phyloP scores from a whole-genome alignment of 2,888 invertebrate genomes.

The Drosophila villosipedis region DNA sequence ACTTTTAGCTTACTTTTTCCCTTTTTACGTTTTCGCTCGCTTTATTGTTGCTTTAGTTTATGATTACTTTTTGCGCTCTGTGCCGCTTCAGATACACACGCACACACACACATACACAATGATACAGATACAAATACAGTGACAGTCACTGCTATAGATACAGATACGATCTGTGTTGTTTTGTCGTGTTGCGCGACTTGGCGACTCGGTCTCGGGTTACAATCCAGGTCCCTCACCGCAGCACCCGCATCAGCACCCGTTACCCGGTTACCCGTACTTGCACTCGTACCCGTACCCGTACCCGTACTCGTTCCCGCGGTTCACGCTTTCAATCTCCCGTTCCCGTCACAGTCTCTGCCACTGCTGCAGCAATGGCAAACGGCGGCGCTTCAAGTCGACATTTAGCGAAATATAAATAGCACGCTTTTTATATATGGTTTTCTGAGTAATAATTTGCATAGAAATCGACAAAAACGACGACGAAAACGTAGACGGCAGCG shows the following conservation, averaged over 20 bases:
- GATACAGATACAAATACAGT: slow-evolving; percentile 50
- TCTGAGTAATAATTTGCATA: slow-evolving; percentile 79
- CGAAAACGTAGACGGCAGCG: slow-evolving; percentile 15
- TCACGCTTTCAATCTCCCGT: slow-evolving; percentile 25
- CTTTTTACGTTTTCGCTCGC: slow-evolving; percentile 54
- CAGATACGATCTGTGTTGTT: slow-evolving; percentile 73
- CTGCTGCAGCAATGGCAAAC: slow-evolving; percentile 49
- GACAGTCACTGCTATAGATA: slow-evolving; percentile 60
- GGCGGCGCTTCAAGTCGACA: slow-evolving; percentile 72
- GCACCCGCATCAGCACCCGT: slow-evolving; percentile 11
- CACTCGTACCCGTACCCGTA: slow-evolving; percentile 11
- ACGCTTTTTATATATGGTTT: slow-evolving; percentile 72
- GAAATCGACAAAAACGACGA: slow-evolving; percentile 64
- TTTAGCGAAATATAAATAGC: slow-evolving; percentile 79
- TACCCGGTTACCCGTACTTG: slow-evolving; percentile 11
- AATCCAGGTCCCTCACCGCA: slow-evolving; percentile 29
- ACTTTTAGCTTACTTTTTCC: slow-evolving; percentile 56
- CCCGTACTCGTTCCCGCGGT: slow-evolving; percentile 33
- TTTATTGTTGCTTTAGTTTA: slow-evolving; percentile 67
- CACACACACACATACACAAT: slow-evolving; percentile 20
- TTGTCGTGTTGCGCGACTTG: slow-evolving; percentile 68
- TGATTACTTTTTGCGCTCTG: slow-evolving; percentile 70
- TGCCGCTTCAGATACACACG: slow-evolving; percentile 48
- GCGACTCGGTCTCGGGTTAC: slow-evolving; percentile 57
- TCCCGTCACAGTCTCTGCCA: slow-evolving; percentile 61